Base-by-base conservation (phyloP, 35 echinoderm and acorn worm genomes). In the Anneissia japonica region DNA sequence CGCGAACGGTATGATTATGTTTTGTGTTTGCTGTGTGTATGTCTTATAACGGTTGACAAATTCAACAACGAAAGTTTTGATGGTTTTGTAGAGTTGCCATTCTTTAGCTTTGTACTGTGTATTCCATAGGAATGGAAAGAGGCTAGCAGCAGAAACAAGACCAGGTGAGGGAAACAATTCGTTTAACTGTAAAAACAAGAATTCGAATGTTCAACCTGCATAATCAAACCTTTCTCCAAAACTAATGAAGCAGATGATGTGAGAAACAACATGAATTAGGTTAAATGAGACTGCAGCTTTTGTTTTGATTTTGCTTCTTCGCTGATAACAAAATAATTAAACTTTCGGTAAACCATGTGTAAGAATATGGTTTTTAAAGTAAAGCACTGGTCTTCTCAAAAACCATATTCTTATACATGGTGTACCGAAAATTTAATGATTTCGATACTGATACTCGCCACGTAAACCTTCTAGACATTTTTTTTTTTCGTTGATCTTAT, bases 161-260 rank as follows among this genome's bases (percentile, higher is more conserved):
- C 82, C 46, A 31, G 75, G 36, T 17, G 79, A 46, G 3, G 75
- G 31, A 30, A 90, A 86, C 29, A 87, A 43, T 16, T 78, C 43
- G 17, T 75, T 34, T 0, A 83, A 45, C 7, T 77, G 37, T 7
- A 74, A 77, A 21, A 91, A 51, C 13, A 91, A 38, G 7, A 87
- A 14, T 46, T 90, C 40, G 51, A 94, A 94, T 73, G 81, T 86
- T 3, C 46, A 31, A 37, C 90, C 88, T 29, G 64, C 23, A 45
- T 94, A 90, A 16, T 90, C 78, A 76, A 78, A 94, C 78, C 84
- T 43, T 37, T 90, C 51, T 11, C 88, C 88, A 74, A 94, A 87
- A 28, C 77, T 86, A 73, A 89, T 77, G 4, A 84, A 84, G 31
- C 92, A 94, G 29, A 94, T 90, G 32, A 94, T 77, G 34, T 94